Percentiles rank a stretch among this genome's conserved stretches.
Conservation (phyloP, 2,113 vertebrate species). For the Burhinus oedicnemus region DNA sequence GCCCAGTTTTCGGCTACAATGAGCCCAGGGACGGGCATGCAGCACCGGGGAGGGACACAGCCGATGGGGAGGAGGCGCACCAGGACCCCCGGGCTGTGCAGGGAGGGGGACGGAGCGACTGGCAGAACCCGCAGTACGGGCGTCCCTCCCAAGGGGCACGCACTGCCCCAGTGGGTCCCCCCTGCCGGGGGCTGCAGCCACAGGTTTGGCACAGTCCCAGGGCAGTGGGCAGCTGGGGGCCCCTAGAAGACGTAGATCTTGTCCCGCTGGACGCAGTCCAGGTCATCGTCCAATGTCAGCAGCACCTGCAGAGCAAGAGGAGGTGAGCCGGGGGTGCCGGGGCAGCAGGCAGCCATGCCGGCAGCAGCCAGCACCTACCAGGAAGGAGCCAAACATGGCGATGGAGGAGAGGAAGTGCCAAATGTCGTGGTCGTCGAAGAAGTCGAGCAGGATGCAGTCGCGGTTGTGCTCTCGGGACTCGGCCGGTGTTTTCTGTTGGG, state of each 20-base stretch:
- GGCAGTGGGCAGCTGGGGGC: background rate
- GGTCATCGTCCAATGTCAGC: slow-evolving; percentile 94
- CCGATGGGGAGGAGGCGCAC: background rate
- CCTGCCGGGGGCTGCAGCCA: no score
- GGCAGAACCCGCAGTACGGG: background rate
- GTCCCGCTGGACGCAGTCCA: slow-evolving; percentile 91
- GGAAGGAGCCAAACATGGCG: slow-evolving; percentile 97
- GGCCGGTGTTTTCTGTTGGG: slow-evolving; percentile 90
- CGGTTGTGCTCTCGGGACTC: slow-evolving; percentile 97
- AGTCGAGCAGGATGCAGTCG: slow-evolving; percentile 92
- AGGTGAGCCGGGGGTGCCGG: background rate
- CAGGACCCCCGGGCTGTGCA: background rate
- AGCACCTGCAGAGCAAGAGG: slow-evolving; percentile 78
- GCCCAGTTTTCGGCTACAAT: background rate
- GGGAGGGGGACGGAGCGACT: background rate
- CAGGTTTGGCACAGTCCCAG: background rate
- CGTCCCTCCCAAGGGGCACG: background rate
- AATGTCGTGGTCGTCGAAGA: slow-evolving; percentile 97
- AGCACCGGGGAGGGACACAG: background rate
- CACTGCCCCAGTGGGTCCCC: background rate
- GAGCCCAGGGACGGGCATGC: background rate
- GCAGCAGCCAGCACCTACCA: slow-evolving; percentile 73
- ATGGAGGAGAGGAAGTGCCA: slow-evolving; percentile 99
- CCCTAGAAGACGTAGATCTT: slow-evolving; percentile 94
- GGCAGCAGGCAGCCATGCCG: accelerated